Base-by-base conservation (phyloP, 2,797 vertebrate species). In the Austrolebias charrua region DNA sequence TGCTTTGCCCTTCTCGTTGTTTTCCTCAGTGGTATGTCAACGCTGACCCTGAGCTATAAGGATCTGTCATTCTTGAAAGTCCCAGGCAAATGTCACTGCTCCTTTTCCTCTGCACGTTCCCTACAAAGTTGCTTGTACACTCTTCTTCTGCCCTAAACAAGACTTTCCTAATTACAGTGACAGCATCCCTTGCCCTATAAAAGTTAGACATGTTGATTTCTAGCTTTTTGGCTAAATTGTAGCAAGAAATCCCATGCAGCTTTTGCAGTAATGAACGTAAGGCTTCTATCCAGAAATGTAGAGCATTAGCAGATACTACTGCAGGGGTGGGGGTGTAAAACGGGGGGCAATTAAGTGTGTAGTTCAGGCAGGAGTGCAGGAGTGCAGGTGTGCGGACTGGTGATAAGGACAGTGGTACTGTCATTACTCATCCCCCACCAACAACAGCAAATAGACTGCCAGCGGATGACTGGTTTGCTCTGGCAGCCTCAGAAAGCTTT, bases 331-430 rank as follows among this genome's bases (percentile, higher is more conserved):
- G 57, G 61, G 76, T 61, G 77, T 61, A 43, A 54, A 31, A 71
- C 55, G 63, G 87, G 75, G 88, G 72, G 86, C 89, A 96, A 95
- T 96, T 94, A 95, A 94, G 88, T 84, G 69, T 81, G 81, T 83
- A 83, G 86, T 73, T 87, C 89, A 92, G 87, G 86, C 74, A 90
- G 93, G 92, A 92, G 90, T n/a, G n/a, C n/a, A n/a, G n/a, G n/a
- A n/a, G n/a, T 87, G 90, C 90, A 92, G 92, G 91, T 92, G 89
- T 93, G 92, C 82, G 93, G 91, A 92, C 90, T 89, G 82, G 88
- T 79, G 90, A 90, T 88, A 92, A 83, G 83, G 84, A 92, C 83
- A 80, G 83, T 88, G 86, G 92, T 75, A 71, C 81, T 88, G 91
- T 88, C 90, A 95, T 95, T 93, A 93, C 86, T 95, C 89, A 92